These are phyloP conservation scores for Epiblema foenella DNA, from an alignment of 2,888 invertebrate species.

Conservation along the genomic window DNA sequence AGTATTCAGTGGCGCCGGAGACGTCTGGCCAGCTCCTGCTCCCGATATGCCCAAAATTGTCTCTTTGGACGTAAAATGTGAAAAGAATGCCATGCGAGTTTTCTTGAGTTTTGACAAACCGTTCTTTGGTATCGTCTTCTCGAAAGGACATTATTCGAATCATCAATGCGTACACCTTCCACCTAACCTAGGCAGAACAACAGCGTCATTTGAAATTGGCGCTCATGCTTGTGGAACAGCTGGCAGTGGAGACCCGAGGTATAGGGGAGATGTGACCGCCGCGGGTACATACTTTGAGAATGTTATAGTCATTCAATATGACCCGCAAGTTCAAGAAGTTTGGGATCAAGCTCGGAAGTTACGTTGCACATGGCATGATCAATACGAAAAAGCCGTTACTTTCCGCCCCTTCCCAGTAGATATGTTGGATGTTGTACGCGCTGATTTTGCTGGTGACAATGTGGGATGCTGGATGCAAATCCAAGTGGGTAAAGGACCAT, in stretches of 20 bases:
- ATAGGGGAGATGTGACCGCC: slow-evolving; percentile 94
- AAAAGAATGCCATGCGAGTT: slow-evolving; percentile 97
- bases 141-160: slow-evolving; percentile 97
- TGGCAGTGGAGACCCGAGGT: slow-evolving; percentile 96
- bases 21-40: slow-evolving; percentile 93
- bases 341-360: slow-evolving; percentile 97
- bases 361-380: slow-evolving; percentile 97
- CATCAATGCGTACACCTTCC: slow-evolving; percentile 96
- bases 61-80: slow-evolving; percentile 96
- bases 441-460: slow-evolving; percentile 97
- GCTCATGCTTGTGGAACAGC: slow-evolving; percentile 96
- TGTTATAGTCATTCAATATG: slow-evolving; percentile 96
- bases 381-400: slow-evolving; percentile 97
- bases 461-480: slow-evolving; percentile 99
- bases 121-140: slow-evolving; percentile 97
- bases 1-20: slow-evolving; percentile 86
- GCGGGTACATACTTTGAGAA: slow-evolving; percentile 97
- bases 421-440: slow-evolving; percentile 97
- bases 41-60: slow-evolving; percentile 97
- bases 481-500: slow-evolving; percentile 97
- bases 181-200: slow-evolving; percentile 93
- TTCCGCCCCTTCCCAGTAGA: slow-evolving; percentile 98
- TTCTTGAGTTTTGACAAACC: slow-evolving; percentile 97
- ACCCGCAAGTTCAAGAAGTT: slow-evolving; percentile 96
- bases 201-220: slow-evolving; percentile 95